These are phyloP conservation scores for Nymphicus hollandicus DNA, from an alignment of 2,113 vertebrate genomes.

Conservation along the genomic window DNA sequence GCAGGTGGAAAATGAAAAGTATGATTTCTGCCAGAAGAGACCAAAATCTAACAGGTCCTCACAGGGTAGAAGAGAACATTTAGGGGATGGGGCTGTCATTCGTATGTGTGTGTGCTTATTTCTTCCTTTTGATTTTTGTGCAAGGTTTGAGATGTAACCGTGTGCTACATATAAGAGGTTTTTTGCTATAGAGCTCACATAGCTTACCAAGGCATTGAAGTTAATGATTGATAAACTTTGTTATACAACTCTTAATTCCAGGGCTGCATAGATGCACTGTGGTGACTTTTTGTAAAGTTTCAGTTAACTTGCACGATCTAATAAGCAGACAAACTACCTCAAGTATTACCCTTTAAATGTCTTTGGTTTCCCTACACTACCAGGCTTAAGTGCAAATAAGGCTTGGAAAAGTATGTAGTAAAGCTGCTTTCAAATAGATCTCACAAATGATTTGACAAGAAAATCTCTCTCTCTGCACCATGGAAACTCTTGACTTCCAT, in stretches of 20 bases:
- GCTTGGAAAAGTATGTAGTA: background rate
- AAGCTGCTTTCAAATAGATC: background rate
- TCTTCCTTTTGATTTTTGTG: background rate
- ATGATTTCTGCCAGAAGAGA: background rate
- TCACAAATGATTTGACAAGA: conserved; percentile 14
- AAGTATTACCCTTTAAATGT: background rate
- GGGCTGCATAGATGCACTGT: background rate
- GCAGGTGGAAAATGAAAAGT: background rate
- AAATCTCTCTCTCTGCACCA: background rate
- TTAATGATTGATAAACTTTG: background rate
- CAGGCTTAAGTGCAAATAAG: conserved; percentile 23
- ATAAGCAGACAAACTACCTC: background rate
- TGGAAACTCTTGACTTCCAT: conserved; percentile 13
- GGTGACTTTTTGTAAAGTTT: background rate
- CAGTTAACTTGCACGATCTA: background rate
- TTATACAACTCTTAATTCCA: background rate
- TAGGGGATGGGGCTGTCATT: background rate
- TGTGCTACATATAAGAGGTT: accelerated
- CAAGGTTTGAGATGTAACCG: background rate
- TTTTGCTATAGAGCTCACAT: background rate
- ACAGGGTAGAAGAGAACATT: background rate
- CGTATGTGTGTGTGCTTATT: background rate
- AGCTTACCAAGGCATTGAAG: background rate
- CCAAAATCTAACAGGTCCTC: accelerated
- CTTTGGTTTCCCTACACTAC: background rate